Percentiles rank a stretch among this genome's conserved stretches.
Evolutionary conservation across 2,113 vertebrate species (phyloP).

Genomic region (Charadrius vociferus): DNA sequence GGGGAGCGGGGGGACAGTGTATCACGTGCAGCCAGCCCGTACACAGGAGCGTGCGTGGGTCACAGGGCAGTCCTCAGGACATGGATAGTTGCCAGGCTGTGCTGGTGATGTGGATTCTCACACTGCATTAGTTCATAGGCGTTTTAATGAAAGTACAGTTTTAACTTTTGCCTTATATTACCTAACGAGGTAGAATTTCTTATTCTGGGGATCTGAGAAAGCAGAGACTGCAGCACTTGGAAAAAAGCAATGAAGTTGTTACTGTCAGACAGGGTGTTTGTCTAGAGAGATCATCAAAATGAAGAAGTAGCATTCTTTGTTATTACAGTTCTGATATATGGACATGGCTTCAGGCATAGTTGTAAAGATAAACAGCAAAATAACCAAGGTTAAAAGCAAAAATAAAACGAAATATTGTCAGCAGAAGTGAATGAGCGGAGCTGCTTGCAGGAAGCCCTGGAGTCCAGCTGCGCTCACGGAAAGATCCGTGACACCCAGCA

Average conservation of each 20-base stretch:
- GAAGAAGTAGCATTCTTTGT: neutral
- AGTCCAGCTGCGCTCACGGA: neutral
- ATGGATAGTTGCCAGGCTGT: neutral
- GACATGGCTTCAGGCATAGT: neutral
- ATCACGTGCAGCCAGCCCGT: rapidly evolving
- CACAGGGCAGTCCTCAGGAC: neutral
- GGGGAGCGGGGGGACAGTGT: neutral
- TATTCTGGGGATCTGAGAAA: neutral
- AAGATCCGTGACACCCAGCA: neutral
- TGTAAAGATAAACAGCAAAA: neutral
- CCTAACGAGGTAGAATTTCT: neutral
- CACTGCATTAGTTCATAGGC: neutral
- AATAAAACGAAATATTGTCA: neutral
- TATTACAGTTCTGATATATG: neutral
- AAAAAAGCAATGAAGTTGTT: neutral
- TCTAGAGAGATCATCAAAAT: neutral
- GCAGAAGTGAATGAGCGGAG: neutral
- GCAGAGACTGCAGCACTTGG: neutral
- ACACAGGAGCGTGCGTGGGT: neutral
- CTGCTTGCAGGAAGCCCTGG: neutral
- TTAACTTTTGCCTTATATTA: neutral
- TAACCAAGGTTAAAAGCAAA: neutral
- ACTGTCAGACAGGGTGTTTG: neutral
- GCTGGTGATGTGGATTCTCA: neutral
- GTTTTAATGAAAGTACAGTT: neutral